phyloP scores from a whole-genome alignment of 2,888 invertebrate species.

The Cryptophagus acutangulus region DNA sequence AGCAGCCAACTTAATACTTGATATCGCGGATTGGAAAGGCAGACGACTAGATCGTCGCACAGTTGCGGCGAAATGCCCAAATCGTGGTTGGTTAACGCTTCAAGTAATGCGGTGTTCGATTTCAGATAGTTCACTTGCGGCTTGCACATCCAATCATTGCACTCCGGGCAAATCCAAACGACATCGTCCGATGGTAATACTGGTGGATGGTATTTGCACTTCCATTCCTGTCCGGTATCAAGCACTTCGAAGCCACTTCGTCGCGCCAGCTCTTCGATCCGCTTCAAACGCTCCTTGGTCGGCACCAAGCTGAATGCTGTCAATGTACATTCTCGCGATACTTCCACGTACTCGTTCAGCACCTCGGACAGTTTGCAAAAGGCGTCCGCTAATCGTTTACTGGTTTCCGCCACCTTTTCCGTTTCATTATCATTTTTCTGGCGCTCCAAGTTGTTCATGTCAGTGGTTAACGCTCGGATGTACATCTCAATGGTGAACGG shows the following conservation, averaged over 20 bases:
- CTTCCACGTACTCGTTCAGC: slow-evolving; percentile 55
- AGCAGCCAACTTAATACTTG: slow-evolving; percentile 69
- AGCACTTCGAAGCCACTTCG: slow-evolving; percentile 50
- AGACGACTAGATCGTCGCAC: slow-evolving; percentile 66
- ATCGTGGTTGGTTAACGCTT: slow-evolving; percentile 53
- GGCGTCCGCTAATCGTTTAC: slow-evolving; percentile 57
- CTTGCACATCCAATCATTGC: slow-evolving; percentile 44
- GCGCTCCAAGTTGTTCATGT: slow-evolving; percentile 70
- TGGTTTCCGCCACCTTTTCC: slow-evolving; percentile 52
- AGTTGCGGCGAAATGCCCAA: slow-evolving; percentile 62
- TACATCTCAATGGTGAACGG: slow-evolving; percentile 67
- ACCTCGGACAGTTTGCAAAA: slow-evolving; percentile 62
- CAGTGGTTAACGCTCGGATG: slow-evolving; percentile 68
- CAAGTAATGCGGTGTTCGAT: slow-evolving; percentile 45
- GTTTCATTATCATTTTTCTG: slow-evolving; percentile 55
- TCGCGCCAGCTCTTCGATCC: slow-evolving; percentile 53
- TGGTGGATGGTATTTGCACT: slow-evolving; percentile 44
- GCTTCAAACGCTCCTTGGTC: slow-evolving; percentile 55
- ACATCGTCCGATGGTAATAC: slow-evolving; percentile 39
- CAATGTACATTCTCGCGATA: slow-evolving; percentile 65
- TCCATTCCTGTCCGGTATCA: slow-evolving; percentile 44
- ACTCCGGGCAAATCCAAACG: slow-evolving; percentile 40
- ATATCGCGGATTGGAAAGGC: slow-evolving; percentile 65
- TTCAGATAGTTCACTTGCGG: slow-evolving; percentile 37
- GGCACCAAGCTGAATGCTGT: slow-evolving; percentile 75